Evolutionary conservation across 2,113 vertebrate species (phyloP).

Genomic region (Protobothrops mucrosquamatus): DNA sequence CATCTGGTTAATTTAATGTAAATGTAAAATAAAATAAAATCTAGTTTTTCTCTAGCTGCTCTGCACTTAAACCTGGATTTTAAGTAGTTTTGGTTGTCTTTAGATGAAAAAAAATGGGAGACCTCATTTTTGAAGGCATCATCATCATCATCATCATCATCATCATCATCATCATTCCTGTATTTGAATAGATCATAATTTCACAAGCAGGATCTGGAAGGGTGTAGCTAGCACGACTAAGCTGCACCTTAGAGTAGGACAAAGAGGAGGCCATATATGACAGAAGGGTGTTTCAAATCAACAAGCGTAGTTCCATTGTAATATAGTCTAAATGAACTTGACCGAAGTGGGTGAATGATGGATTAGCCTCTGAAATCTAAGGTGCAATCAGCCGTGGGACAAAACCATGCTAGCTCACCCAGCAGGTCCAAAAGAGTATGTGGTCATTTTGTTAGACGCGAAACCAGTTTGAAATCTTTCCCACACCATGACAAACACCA

Average conservation of each 20-base stretch:
- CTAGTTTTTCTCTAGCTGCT: neutral
- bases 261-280: neutral
- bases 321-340: neutral
- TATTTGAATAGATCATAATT: neutral
- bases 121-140: neutral
- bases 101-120: neutral
- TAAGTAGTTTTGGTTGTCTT: neutral
- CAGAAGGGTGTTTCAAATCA: neutral
- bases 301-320: neutral
- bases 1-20: neutral
- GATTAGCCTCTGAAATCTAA: constrained; percentile 26
- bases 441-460: neutral
- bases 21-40: neutral
- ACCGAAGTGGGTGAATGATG: neutral
- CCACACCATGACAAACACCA: neutral
- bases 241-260: neutral
- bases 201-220: neutral
- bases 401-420: neutral
- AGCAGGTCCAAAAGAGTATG: neutral
- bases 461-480: neutral
- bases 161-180: neutral
- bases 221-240: neutral
- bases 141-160: neutral
- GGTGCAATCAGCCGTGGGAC: neutral
- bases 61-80: neutral